These are phyloP conservation scores for Latrodectus geometricus DNA, from an alignment of 1,140 invertebrate species.

Conservation along the genomic window DNA sequence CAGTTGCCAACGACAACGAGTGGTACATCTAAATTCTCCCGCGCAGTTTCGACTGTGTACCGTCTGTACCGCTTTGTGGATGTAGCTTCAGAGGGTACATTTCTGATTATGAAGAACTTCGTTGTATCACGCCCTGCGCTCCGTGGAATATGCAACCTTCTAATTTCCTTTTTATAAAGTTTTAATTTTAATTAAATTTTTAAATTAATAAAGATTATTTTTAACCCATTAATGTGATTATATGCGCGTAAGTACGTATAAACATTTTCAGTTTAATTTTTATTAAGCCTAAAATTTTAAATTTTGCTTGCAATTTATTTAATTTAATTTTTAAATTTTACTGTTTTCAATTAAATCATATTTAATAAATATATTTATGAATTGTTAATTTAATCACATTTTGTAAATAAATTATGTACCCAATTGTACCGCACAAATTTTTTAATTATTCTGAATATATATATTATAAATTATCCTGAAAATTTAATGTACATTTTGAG, in stretches of 20 bases:
- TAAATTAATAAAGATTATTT: too few species aligned
- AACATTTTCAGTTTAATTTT: too few species aligned
- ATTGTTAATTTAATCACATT: not conserved
- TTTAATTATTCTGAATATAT: not conserved
- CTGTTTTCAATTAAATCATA: not conserved
- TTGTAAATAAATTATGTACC: not conserved
- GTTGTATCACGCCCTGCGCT: not conserved
- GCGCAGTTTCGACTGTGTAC: slow-evolving; percentile 50
- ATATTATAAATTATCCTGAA: not conserved
- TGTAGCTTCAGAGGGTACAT: slow-evolving; percentile 37
- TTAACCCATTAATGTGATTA: too few species aligned
- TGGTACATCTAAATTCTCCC: slow-evolving; percentile 17
- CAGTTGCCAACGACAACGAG: not conserved
- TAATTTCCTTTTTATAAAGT: not conserved
- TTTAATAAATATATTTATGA: not conserved
- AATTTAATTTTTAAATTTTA: not conserved
- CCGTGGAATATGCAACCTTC: not conserved
- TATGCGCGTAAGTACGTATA: too few species aligned
- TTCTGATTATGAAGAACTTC: not conserved
- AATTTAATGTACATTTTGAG: not conserved
- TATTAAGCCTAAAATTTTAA: too few species aligned
- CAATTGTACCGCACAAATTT: too few species aligned
- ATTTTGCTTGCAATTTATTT: not conserved
- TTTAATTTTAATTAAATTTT: too few species aligned
- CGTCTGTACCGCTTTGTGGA: slow-evolving; percentile 29